Base-by-base conservation (phyloP, 2,113 vertebrate genomes). In the Salvelinus namaycush region DNA sequence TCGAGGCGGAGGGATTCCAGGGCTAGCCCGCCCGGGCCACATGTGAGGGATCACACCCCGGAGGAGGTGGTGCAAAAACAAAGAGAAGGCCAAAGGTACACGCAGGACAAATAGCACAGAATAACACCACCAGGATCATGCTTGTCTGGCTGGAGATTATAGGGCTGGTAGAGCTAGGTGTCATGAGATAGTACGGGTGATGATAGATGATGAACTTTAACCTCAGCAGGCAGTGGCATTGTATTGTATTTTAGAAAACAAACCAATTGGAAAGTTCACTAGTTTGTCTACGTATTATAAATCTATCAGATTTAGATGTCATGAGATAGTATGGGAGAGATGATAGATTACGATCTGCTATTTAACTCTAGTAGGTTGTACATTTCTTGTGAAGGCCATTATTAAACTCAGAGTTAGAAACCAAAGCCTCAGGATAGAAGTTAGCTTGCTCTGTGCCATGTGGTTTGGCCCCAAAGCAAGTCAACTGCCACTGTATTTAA, bases 1-100 rank as follows among this genome's bases (percentile, higher is more conserved):
- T 90, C 84, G 22, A 0, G 13, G 49, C 49, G 62, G 79, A 73
- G 82, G 84, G 88, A 88, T 90, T 91, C 91, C 81, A 87, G 73
- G 85, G 85, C 83, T 86, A 86, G 82, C 77, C 49, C 83, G 81
- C 76, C 82, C 39, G 16, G 79, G 78, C 83, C 83, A 73, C 89
- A 90, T 87, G 77, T 82, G 87, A 84, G 80, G 85, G 84, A 87
- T 75, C 74, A 1, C 48, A 80, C 75, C 84, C 79, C 82, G 1
- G 7, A 24, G 44, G 79, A 86, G 73, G 84, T 80, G 72, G 84
- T 80, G 81, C 73, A 83, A 88, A 87, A 88, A 89, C 84, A 91
- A 86, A 82, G 20, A 76, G 2, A 67, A 82, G 72, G 82, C 73
- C 79, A 64, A 74, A 82, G 70, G 65, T 60, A 80, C 66, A 83